Base-by-base conservation (phyloP, 2,797 vertebrate species). In the Amblyraja radiata region DNA sequence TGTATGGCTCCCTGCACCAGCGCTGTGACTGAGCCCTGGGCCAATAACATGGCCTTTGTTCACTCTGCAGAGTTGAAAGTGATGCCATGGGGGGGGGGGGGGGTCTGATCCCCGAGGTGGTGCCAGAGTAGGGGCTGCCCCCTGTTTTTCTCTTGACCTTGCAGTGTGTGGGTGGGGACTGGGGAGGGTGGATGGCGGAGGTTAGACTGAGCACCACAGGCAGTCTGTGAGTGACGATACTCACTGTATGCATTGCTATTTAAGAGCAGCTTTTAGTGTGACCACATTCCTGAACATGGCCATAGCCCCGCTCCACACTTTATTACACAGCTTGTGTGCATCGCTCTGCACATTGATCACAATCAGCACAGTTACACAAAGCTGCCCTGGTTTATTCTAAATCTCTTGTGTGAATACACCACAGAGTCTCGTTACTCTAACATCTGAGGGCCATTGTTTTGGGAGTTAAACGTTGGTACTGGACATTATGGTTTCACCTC, bases 21-120 rank as follows among this genome's bases (percentile, higher is more conserved):
- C 4, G 46, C 94, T 93, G 94, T 94, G 28, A 14, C 74, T 93
- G 84, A 90, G 93, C 91, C 77, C 83, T 86, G 93, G 63, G 93
- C 93, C 86, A 77, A 36, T 77, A 93, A 25, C 77, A 25, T 84
- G 71, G 90, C 91, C 81, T 92, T 80, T 83, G 93, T 80, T 93
- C 91, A 8, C 46, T 83, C 76, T 74, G 83, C 71, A 93, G 28
- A 93, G 81, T 71, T 77, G 58, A 91, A 65, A 65, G 74, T 68
- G 58, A 92, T 78, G 63, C 58, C 25, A 83, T 88, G 93, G 68
- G 71, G 86, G 93, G 77, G n/a, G 80, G 77, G 25, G 39, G 93
- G 77, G 65, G 61, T 93, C 46, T 54, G 46, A 6, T 54, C 46
- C 46, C 46, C 46, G 46, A 6, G 46, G 46, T 54, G 46, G 76